Evolutionary conservation across 2,113 vertebrate species (phyloP), one percentile per base, ranked within the genome.

Genomic region (Stegastes partitus): DNA sequence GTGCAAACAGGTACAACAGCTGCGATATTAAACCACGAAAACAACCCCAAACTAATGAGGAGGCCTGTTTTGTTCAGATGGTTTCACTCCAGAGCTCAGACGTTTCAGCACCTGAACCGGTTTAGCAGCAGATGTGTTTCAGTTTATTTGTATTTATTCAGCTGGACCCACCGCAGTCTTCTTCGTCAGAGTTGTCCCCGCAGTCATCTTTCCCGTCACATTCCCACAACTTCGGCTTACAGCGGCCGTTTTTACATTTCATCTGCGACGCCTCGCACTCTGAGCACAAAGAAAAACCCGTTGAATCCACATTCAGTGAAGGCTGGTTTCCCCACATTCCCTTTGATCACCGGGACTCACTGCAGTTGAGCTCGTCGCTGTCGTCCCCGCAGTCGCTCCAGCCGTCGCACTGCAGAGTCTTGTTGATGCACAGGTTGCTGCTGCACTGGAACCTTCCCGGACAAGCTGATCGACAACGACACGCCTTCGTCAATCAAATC

Each of bases 201-300:
- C 98, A 99, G 93, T 99, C 98, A 0, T 98, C 91, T 0, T 95
- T 81, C 0, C 89, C 92, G 11, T 99, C 96, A 0, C 98, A 99
- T n/a, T 91, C 26, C 96, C 96, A 99, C 79, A 95, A 95, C 2
- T 85, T 93, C 0, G 97, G 94, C 70, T 98, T 98, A 77, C 98
- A 99, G 75, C 93, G 89, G 0, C 75, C 90, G 0, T 96, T 97
- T 21, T 75, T 91, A 79, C 98, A 99, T 0, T 25, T 91, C 85
- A 99, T 94, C 82, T 98, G 96, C 74, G 93, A 44, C 0, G 66
- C 77, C 0, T 90, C 79, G 4, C 96, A 97, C 15, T 1, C 94
- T 95, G 68, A 8, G n/a, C n/a, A 70, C 39, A 42, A 12, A 3
- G 16, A 70, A 5, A 50, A 47, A 23, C 25, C n/a, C 12, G 12